These are phyloP conservation scores for Mechanitis messenoides DNA, from an alignment of 2,888 invertebrate genomes.

Conservation along the genomic window DNA sequence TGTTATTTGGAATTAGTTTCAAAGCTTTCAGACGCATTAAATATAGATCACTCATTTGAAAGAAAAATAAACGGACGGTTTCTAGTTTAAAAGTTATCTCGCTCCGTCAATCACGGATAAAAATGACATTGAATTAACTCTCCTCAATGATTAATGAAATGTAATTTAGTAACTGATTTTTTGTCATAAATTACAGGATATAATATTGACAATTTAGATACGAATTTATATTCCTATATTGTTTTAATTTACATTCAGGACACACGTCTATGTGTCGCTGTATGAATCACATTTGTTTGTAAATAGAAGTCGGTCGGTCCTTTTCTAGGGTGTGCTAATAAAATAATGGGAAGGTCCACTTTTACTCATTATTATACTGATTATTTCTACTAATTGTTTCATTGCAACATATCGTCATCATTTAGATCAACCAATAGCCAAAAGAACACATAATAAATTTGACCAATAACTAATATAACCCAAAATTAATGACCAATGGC, in stretches of 20 bases:
- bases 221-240: conserved; percentile 51
- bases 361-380: conserved; percentile 20
- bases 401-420: too few species aligned
- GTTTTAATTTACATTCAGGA: conserved; percentile 67
- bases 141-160: conserved; percentile 24
- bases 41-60: conserved; percentile 27
- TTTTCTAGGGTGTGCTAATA: conserved; percentile 52
- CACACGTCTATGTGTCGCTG: conserved; percentile 59
- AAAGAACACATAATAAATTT: too few species aligned
- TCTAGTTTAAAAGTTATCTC: conserved; percentile 27
- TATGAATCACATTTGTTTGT: conserved; percentile 65
- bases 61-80: conserved; percentile 25
- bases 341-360: conserved; percentile 39
- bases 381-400: too few species aligned
- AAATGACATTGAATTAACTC: conserved; percentile 29
- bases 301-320: conserved; percentile 44
- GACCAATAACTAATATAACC: too few species aligned
- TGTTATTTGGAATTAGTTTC: conserved; percentile 19
- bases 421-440: too few species aligned
- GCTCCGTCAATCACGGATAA: conserved; percentile 23
- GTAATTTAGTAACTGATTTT: conserved; percentile 19
- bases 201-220: conserved; percentile 15
- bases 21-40: conserved; percentile 24
- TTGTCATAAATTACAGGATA: conserved; percentile 20
- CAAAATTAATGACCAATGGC: too few species aligned